Percentiles rank a stretch among this genome's conserved stretches.
Evolutionary conservation across 2,113 vertebrate species (phyloP).

Genomic region (Thinocorus orbignyianus): DNA sequence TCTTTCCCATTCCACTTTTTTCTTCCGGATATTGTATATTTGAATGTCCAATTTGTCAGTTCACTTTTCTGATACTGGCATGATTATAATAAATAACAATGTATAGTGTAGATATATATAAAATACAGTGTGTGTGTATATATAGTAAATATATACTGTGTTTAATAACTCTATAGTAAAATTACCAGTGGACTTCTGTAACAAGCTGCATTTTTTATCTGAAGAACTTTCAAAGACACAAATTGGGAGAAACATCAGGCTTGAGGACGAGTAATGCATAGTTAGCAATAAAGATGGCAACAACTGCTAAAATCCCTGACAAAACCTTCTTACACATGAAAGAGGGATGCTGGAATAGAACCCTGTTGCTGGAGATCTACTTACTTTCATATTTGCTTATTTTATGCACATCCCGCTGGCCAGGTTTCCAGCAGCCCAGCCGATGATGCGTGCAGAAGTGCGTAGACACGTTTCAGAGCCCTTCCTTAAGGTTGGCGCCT

Average conservation of each 20-base stretch:
- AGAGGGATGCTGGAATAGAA: neutral
- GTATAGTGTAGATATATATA: neutral
- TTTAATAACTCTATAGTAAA: neutral
- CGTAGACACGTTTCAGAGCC: accelerated
- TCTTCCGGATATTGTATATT: conserved; percentile 43
- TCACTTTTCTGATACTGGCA: conserved; percentile 49
- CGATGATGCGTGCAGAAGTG: accelerated
- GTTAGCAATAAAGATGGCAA: neutral
- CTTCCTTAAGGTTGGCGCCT: neutral
- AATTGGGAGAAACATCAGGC: neutral
- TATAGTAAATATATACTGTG: neutral
- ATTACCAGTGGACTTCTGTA: neutral
- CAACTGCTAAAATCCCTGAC: neutral
- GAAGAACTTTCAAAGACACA: neutral
- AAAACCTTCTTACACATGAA: neutral
- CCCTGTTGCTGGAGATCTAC: neutral
- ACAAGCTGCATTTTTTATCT: neutral
- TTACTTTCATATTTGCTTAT: neutral
- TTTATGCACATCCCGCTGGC: neutral
- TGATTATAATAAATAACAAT: conserved; percentile 27
- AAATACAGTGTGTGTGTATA: neutral
- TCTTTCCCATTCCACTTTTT: conserved; percentile 49
- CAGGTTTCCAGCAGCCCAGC: neutral
- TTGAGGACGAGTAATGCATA: neutral
- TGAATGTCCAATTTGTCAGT: conserved; percentile 60